Evolutionary conservation across 2,797 vertebrate genomes (phyloP), one percentile per base, ranked within the genome.

Genomic region (Phyllotis vaccarum): DNA sequence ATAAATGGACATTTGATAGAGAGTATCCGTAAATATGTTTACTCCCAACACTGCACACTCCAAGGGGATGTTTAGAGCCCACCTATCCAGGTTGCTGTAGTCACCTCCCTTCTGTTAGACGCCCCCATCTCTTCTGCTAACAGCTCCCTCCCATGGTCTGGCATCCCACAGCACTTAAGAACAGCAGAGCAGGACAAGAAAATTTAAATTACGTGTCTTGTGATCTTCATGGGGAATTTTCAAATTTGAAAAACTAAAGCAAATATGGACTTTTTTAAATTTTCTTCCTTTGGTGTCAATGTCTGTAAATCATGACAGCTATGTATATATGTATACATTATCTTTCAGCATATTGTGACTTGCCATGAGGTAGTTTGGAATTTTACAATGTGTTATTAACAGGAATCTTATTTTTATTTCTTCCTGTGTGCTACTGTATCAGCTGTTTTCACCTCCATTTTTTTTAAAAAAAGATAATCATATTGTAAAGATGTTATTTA

Each of bases 191-290:
- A 56, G 60, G 62, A 93, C 46, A 52, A 14, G 43, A 31, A 75
- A 2, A 31, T 64, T 54, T 60, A 66, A 86, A 62, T 49, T 40
- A 22, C 74, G 52, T 14, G 7, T 0, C 13, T n/a, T 31, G 70
- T 46, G 79, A 34, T 6, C 31, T 81, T 78, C 12, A 7, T 8
- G 29, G 43, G 79, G 56, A 79, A 80, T 64, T 80, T 22, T 90
- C 64, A 83, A 64, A 90, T 90, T 68, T 79, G 82, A 43, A n/a
- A 96, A 58, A 72, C 21, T 7, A 16, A 90, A 83, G 79, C 91
- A 79, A 87, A 93, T 24, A 56, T 6, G 58, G 12, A n/a, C n/a
- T 49, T 43, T 64, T 70, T 6, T 3, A 3, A 4, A 40, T 76
- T 40, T 72, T 34, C n/a, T 17, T 14, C 21, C 31, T 75, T 37